Evolutionary conservation across 2,888 invertebrate species (phyloP), one percentile per base, ranked within the genome.

Genomic region (Mythimna impura): DNA sequence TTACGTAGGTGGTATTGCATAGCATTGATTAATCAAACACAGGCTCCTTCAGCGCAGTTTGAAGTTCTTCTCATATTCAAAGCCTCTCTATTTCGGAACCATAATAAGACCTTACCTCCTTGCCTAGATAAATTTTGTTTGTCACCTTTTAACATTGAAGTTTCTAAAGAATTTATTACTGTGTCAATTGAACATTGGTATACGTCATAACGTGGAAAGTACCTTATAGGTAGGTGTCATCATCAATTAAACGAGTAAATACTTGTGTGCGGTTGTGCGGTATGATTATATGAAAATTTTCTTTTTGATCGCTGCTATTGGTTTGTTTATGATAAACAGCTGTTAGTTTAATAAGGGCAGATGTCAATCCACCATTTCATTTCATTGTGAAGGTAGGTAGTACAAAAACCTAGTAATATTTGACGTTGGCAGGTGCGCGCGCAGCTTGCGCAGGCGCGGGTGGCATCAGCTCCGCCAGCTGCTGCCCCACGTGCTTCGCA

Each of bases 401-500:
- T 87, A 90, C 90, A 91, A 90, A 89, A 88, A 70, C 50, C 61
- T 78, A 55, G 87, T 87, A 89, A 91, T 91, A 87, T 94, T 94
- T 91, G 93, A 92, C 89, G 89, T 83, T 81, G 91, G 92, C 93
- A 94, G 95, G 95, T 94, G 95, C 84, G 83, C 34, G 67, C 82
- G 92, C 96, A 96, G 95, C 96, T 96, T 96, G 95, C 91, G 79
- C 90, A 89, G 91, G 75, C 69, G 75, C 89, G 80, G 84, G 84
- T 76, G 83, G 80, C 84, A 71, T 80, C 82, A 76, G 83, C 76
- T 70, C 65, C 74, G 76, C 40, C 95, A 95, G 94, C 96, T 95
- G 96, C 91, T 88, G 76, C 76, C 82, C 91, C 95, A 96, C 96
- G 96, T 95, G 96, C 95, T 92, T 66, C 73, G 86, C 96, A 96